Percentiles rank a stretch among this genome's conserved stretches.
These are phyloP conservation scores for Ceratina japonica DNA, from an alignment of 1,140 invertebrate genomes.

Conservation along the genomic window DNA sequence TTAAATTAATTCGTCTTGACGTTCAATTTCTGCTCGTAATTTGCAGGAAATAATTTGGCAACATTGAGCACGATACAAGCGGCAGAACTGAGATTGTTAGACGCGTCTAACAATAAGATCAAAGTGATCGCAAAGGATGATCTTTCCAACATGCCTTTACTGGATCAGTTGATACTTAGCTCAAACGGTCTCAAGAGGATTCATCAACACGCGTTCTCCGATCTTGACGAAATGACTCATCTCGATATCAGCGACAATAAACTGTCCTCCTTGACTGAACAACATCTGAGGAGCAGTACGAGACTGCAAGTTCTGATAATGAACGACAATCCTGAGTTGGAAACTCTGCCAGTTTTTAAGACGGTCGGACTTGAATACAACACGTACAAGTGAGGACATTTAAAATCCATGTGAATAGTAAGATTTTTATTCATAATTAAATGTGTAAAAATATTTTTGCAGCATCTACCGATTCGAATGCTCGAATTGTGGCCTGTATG, in stretches of 20 bases:
- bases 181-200: conserved; percentile 84
- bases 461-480: conserved; percentile 85
- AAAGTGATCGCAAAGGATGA: conserved; percentile 82
- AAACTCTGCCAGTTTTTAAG: conserved; percentile 80
- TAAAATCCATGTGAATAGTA: not conserved
- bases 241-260: conserved; percentile 86
- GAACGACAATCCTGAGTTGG: conserved; percentile 83
- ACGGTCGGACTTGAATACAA: conserved; percentile 66
- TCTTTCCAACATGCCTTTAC: conserved; percentile 81
- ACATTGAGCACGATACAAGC: conserved; percentile 78
- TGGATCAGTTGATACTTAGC: conserved; percentile 83
- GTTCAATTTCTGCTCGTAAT: not conserved
- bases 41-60: conserved; percentile 62
- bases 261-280: conserved; percentile 82
- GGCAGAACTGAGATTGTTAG: conserved; percentile 81
- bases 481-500: conserved; percentile 83
- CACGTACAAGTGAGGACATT: conserved; percentile 66
- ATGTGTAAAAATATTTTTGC: conserved; percentile 24
- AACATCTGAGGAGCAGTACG: conserved; percentile 84
- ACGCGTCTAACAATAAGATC: conserved; percentile 84
- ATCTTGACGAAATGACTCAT: conserved; percentile 82
- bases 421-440: conserved; percentile 13
- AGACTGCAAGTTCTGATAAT: conserved; percentile 84
- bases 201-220: conserved; percentile 83
- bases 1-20: not conserved